phyloP scores from a whole-genome alignment of 2,797 vertebrate species.

The Lophotriccus pileatus region DNA sequence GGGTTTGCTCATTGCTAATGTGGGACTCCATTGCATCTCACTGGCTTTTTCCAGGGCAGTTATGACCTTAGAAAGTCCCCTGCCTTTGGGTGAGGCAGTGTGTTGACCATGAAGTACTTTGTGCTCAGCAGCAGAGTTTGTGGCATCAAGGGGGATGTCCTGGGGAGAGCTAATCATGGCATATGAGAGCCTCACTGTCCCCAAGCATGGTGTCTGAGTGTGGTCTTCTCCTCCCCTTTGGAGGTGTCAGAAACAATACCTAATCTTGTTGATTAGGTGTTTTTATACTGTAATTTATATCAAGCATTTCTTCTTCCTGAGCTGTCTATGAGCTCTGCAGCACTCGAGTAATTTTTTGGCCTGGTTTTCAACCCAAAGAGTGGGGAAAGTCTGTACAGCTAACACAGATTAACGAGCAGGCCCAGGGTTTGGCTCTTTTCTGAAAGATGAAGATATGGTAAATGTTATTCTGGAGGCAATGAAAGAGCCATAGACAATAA shows the following conservation, averaged over 20 bases:
- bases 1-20: neutral
- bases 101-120: neutral
- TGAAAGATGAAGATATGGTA: slow-evolving; percentile 33
- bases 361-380: neutral
- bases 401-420: neutral
- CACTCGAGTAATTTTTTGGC: neutral
- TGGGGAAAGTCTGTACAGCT: neutral
- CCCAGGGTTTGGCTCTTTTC: slow-evolving; percentile 4
- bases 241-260: neutral
- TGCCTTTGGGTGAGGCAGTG: accelerated
- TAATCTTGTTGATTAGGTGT: neutral
- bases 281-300: neutral
- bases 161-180: accelerated
- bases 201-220: neutral
- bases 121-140: neutral
- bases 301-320: slow-evolving; percentile 18
- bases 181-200: accelerated
- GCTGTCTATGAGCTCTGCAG: neutral
- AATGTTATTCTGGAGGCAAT: slow-evolving; percentile 29
- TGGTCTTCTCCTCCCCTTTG: neutral
- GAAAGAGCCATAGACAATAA: slow-evolving; percentile 52
- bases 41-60: neutral
- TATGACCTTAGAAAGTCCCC: neutral
- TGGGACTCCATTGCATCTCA: neutral
- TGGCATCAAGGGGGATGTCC: accelerated